These are phyloP conservation scores for Carpatolechia fugitivella DNA, from an alignment of 2,888 invertebrate species.

Conservation along the genomic window DNA sequence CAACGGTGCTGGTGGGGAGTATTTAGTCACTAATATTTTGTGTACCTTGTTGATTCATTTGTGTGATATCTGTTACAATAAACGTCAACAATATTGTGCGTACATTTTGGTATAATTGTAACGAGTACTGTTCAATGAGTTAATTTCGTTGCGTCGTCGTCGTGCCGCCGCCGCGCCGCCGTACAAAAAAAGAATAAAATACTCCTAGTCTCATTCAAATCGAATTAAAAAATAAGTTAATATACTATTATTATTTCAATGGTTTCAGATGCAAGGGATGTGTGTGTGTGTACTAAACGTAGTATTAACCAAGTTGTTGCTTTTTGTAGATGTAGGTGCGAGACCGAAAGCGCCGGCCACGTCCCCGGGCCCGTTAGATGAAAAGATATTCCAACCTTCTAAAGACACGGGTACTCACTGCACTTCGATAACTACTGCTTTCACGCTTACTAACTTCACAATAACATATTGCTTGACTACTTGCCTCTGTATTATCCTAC, in stretches of 20 bases:
- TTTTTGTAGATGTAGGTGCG: constrained; percentile 80
- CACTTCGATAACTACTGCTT: constrained; percentile 26
- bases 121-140: no score
- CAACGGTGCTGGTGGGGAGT: constrained; percentile 7
- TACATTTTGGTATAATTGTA: no score
- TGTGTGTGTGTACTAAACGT: not conserved
- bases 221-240: no score
- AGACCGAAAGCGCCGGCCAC: constrained; percentile 74
- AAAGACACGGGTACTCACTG: constrained; percentile 82
- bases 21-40: constrained; percentile 6
- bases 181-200: no score
- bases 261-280: not conserved
- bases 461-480: constrained; percentile 23
- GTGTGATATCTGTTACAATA: no score
- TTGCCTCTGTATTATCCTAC: not conserved
- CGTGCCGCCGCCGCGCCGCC: no score
- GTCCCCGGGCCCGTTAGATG: constrained; percentile 82
- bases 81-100: no score
- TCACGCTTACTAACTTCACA: constrained; percentile 26
- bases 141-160: no score
- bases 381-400: constrained; percentile 83
- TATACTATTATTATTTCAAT: no score
- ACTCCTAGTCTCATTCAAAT: no score
- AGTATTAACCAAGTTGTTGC: constrained; percentile 59
- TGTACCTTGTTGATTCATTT: not conserved